These are phyloP conservation scores for Amiota minor DNA, from an alignment of 2,888 invertebrate species.

Conservation along the genomic window DNA sequence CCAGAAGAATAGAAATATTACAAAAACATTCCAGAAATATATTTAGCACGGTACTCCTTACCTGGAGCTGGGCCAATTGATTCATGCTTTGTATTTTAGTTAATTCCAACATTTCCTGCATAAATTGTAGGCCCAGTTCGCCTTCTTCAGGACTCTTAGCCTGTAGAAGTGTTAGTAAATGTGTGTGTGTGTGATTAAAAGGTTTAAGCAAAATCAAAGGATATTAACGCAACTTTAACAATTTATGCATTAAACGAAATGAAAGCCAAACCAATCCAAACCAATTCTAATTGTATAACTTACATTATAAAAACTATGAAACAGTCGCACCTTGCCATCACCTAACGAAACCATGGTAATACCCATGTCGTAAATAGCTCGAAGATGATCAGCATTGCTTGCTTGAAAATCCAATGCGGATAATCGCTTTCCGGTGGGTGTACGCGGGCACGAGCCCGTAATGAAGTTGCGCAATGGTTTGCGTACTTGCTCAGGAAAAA, in stretches of 20 bases:
- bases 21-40: neutral
- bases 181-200: neutral
- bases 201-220: constrained; percentile 14
- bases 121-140: constrained; percentile 93
- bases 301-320: constrained; percentile 91
- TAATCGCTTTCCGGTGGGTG: constrained; percentile 77
- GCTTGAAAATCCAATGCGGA: constrained; percentile 84
- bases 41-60: constrained; percentile 42
- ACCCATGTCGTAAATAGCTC: constrained; percentile 93
- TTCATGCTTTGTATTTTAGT: constrained; percentile 80
- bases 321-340: constrained; percentile 92
- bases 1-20: constrained; percentile 11
- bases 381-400: constrained; percentile 90
- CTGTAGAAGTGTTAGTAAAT: constrained; percentile 72
- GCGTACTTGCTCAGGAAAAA: constrained; percentile 88
- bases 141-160: constrained; percentile 90
- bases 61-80: constrained; percentile 72
- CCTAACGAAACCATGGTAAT: constrained; percentile 90
- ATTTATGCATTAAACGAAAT: constrained; percentile 30
- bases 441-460: constrained; percentile 84
- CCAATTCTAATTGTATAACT: constrained; percentile 64
- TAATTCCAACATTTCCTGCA: constrained; percentile 97
- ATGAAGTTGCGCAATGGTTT: constrained; percentile 89
- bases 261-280: constrained; percentile 36
- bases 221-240: neutral